Base-by-base conservation (phyloP, 1,140 invertebrate species). In the Cyphomyrmex costatus region DNA sequence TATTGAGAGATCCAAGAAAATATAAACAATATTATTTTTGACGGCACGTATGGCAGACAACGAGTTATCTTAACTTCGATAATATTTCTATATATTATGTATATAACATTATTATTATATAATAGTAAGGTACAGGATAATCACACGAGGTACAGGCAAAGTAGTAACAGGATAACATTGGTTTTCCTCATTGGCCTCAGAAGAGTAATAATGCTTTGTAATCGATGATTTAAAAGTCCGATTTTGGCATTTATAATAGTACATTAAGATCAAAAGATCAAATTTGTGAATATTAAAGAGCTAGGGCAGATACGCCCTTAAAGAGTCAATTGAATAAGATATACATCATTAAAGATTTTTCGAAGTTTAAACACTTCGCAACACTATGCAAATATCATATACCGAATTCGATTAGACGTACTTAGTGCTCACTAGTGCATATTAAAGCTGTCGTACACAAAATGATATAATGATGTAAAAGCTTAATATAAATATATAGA, bases 91-190 rank as follows among this genome's bases (percentile, higher is more conserved):
- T 77, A 36, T 36, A 36, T 36, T 42, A 30, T 80, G 70, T 90
- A 49, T 76, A 85, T 36, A 80, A 71, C 77, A 71, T 85, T 46
- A 85, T 76, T 89, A 80, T 24, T 27, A 60, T 83, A 73, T 61
- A 49, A 56, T 83, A 88, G 42, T 92, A 92, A 93, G 92, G 93
- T 93, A 93, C 92, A 83, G 89, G 88, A 93, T 86, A 93, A 93
- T 93, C 92, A 93, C 92, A 92, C 77, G 87, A 92, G 85, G 68
- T 85, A 83, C 73, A 63, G 78, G 82, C 49, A 60, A 83, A 30
- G 68, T 73, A 49, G 60, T 49, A 58, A 46, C 14, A 80, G 61
- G 82, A 86, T 24, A 83, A 84, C 66, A 27, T 49, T 58, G 16
- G 56, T 86, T 87, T 90, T 80, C 77, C 82, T 91, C 85, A 86